Evolutionary conservation across 2,888 invertebrate genomes (phyloP), one percentile per base, ranked within the genome.

Genomic region (Clanis bilineata): DNA sequence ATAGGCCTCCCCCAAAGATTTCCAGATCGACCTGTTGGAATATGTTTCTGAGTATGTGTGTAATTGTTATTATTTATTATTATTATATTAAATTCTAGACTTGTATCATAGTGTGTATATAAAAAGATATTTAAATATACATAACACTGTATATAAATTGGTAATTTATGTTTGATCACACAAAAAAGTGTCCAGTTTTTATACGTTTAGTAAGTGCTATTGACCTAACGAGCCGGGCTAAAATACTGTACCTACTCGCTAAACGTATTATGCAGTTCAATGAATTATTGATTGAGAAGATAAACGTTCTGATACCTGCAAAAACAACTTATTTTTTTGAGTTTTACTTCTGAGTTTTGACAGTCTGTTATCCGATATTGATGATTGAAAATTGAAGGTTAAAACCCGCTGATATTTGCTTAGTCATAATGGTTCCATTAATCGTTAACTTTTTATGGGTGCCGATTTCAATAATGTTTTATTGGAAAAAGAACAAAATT

Each of bases 141-240:
- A 6, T 6, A 9, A 2, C 36, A 36, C 10, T 7, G 10, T 36
- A 36, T 36, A 36, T 6, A 10, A 36, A 36, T 10, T 4, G 7
- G 10, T 36, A 36, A 10, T 9, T 23, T 21, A 10, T 18, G 18
- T 18, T 18, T 25, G 15, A 3, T 51, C 4, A 1, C 15, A 18
- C 28, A 18, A 32, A 32, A 51, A 18, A 1, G 1, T 18, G 51
- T 51, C 32, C 18, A 10, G 51, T 18, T 44, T 32, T 44, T 44
- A 22, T 44, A 51, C 18, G 28, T 28, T 51, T 32, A 10, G 9
- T 51, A 18, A 51, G 23, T 45, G 57, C 22, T 57, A 57, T 22
- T 45, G 57, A 57, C 57, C 57, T 36, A 45, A 21, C 23, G 18
- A 51, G 18, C 32, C 28, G 18, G 51, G 28, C 4, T 12, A 51